Percentiles rank a stretch among this genome's conserved stretches.
Evolutionary conservation across 2,888 invertebrate species (phyloP).

Genomic region (Atethmia centrago): DNA sequence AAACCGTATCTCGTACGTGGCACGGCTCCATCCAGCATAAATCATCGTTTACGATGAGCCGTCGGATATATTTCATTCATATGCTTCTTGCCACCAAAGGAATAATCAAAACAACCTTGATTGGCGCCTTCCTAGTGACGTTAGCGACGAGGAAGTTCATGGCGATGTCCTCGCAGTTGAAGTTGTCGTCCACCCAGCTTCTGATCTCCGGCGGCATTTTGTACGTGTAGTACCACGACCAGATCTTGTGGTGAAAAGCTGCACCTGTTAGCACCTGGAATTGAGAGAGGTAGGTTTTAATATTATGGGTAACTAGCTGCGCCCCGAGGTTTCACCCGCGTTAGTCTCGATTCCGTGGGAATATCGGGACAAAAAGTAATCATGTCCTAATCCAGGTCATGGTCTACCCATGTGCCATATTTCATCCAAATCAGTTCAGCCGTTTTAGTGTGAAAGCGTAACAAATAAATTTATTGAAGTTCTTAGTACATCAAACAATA

Average conservation of each 20-base stretch:
- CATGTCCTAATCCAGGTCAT: no score
- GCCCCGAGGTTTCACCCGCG: no score
- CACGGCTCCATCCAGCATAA: neutral
- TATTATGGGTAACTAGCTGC: neutral
- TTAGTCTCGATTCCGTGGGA: no score
- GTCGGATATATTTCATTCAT: neutral
- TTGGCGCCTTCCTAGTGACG: slow-evolving; percentile 97
- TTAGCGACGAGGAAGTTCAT: slow-evolving; percentile 99
- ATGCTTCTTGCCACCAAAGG: neutral
- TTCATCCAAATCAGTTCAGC: no score
- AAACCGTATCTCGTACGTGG: neutral
- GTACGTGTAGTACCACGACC: slow-evolving; percentile 98
- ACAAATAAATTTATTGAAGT: no score
- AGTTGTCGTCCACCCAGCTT: slow-evolving; percentile 97
- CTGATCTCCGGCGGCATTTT: slow-evolving; percentile 96
- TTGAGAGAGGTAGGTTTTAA: neutral
- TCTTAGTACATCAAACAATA: no score
- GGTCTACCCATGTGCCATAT: no score
- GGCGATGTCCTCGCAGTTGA: slow-evolving; percentile 99
- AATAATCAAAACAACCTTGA: slow-evolving; percentile 91
- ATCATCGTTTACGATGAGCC: neutral
- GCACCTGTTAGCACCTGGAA: slow-evolving; percentile 96
- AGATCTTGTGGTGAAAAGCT: slow-evolving; percentile 98
- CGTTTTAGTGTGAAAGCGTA: no score
- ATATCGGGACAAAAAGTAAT: no score